These are phyloP conservation scores for Pseudococcus jackbeardsleyi DNA, from an alignment of 2,888 invertebrate species.

Conservation along the genomic window DNA sequence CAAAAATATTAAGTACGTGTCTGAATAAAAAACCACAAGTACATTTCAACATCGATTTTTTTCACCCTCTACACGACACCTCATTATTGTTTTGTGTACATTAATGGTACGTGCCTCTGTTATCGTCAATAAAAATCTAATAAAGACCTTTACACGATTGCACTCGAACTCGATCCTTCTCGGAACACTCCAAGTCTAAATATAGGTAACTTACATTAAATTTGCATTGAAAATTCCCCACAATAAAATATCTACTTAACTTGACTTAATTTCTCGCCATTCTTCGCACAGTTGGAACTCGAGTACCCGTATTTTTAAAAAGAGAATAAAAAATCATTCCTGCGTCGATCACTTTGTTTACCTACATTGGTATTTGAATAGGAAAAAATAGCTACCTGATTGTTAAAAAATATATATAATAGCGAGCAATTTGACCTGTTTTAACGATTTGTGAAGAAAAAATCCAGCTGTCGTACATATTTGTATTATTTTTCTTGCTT, in stretches of 20 bases:
- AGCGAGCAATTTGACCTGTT: slow-evolving; percentile 2
- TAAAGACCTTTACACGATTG: neutral
- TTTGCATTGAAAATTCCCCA: neutral
- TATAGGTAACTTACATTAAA: neutral
- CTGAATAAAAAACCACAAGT: neutral
- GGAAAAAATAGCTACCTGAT: neutral
- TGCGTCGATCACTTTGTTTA: neutral
- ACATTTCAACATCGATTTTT: slow-evolving; percentile 8
- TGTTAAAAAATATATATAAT: neutral
- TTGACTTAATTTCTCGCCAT: slow-evolving; percentile 9
- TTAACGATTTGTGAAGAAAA: neutral
- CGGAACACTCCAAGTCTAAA: neutral
- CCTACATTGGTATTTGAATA: neutral
- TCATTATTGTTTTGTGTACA: neutral
- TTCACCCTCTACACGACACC: neutral
- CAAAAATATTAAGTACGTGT: neutral
- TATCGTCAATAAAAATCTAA: neutral
- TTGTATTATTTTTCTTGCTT: neutral
- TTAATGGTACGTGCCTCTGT: slow-evolving; percentile 8
- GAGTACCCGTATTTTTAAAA: neutral
- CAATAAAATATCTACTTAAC: neutral
- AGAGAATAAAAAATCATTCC: neutral
- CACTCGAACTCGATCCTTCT: neutral
- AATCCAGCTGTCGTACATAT: neutral
- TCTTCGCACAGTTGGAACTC: neutral